Evolutionary conservation across 1,140 invertebrate species (phyloP).

Genomic region (Zaprionus davidi): DNA sequence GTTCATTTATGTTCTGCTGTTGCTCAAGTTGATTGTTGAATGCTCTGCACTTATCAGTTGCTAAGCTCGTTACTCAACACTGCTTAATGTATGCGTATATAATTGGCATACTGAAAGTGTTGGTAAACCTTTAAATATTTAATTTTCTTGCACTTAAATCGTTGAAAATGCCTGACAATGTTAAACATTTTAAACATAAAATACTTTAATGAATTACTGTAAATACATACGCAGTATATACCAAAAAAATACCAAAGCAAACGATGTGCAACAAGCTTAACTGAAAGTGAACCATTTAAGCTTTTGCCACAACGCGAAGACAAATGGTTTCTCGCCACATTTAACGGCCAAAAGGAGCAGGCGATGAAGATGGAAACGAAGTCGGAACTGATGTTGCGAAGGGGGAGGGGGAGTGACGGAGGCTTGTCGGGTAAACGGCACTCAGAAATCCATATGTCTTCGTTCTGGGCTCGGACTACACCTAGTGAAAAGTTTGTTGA

Average conservation of each 20-base stretch:
- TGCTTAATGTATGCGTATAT: not conserved
- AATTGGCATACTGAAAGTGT: no score
- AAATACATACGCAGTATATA: not conserved
- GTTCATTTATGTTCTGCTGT: not conserved
- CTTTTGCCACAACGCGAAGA: not conserved
- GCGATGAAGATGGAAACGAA: not conserved
- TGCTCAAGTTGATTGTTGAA: not conserved
- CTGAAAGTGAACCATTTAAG: not conserved
- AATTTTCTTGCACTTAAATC: no score
- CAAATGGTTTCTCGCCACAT: slow-evolving; percentile 1
- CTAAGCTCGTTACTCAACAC: not conserved
- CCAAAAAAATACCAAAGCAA: not conserved
- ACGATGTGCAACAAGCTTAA: not conserved
- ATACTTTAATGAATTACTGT: not conserved
- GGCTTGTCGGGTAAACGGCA: not conserved
- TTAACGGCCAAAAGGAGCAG: not conserved
- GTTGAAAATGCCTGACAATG: no score
- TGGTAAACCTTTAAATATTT: no score
- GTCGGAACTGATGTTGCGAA: not conserved
- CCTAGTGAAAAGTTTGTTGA: slow-evolving; percentile 10
- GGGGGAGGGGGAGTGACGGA: not conserved
- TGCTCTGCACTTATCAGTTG: not conserved
- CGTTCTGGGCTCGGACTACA: not conserved
- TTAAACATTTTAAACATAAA: no score
- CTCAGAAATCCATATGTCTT: slow-evolving; percentile 9